phyloP scores from a whole-genome alignment of 2,888 invertebrate genomes.

The Ichneumon xanthorius region DNA sequence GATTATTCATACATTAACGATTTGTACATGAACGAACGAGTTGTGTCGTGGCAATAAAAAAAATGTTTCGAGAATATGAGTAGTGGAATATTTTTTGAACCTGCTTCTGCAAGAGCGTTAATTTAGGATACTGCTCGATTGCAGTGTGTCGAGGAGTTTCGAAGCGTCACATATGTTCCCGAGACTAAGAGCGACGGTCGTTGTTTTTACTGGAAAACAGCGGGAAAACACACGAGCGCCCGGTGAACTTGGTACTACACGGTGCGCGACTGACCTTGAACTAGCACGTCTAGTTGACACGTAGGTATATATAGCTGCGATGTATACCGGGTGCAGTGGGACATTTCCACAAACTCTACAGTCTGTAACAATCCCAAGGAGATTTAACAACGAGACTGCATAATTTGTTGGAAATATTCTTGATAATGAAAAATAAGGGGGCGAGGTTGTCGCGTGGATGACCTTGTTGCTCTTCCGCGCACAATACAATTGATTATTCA shows the following conservation, averaged over 20 bases:
- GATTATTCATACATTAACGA: conserved; percentile 33
- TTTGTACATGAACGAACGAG: conserved; percentile 56
- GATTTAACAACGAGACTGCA: neutral
- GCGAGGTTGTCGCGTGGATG: conserved; percentile 1
- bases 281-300: conserved; percentile 59
- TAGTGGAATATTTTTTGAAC: neutral
- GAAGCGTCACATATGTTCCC: neutral
- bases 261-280: conserved; percentile 64
- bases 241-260: conserved; percentile 66
- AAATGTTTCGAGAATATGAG: conserved; percentile 31
- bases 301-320: neutral
- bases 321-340: neutral
- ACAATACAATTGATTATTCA: conserved; percentile 57
- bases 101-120: neutral
- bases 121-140: neutral
- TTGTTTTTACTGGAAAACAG: conserved; percentile 37
- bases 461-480: conserved; percentile 42
- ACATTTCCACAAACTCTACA: neutral
- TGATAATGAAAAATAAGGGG: neutral
- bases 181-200: neutral
- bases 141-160: neutral
- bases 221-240: conserved; percentile 46
- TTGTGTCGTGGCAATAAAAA: conserved; percentile 54
- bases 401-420: conserved; percentile 32
- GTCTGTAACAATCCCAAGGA: neutral